These are phyloP conservation scores for Trichosurus vulpecula DNA, from an alignment of 2,797 vertebrate genomes.

Conservation along the genomic window DNA sequence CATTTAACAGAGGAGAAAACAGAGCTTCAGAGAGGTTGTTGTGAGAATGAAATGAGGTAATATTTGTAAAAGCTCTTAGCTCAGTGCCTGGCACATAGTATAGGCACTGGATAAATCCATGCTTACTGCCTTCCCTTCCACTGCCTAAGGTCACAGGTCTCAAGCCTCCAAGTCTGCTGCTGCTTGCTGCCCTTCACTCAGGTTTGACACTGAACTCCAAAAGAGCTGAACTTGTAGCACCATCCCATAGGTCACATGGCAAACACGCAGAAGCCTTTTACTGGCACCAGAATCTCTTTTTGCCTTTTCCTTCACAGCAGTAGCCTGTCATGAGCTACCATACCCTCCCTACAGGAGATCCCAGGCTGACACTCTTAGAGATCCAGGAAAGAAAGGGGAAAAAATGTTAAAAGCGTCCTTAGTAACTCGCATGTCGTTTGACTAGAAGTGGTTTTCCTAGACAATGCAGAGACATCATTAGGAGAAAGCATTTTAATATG, in stretches of 20 bases:
- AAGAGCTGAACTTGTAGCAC: neutral
- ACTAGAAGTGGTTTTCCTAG: constrained; percentile 21
- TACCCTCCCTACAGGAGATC: constrained; percentile 54
- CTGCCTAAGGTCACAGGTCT: neutral
- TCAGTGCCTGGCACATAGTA: neutral
- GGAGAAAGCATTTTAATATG: neutral
- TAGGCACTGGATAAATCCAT: neutral
- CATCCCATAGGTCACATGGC: neutral
- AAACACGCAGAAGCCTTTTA: neutral
- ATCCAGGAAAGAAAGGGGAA: constrained; percentile 41
- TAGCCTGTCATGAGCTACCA: constrained; percentile 42
- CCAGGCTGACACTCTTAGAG: constrained; percentile 47
- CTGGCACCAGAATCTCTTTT: neutral
- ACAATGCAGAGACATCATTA: constrained; percentile 21
- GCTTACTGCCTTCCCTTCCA: neutral
- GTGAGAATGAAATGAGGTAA: neutral
- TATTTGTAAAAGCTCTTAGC: neutral
- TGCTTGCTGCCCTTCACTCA: neutral
- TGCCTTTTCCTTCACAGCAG: constrained; percentile 56
- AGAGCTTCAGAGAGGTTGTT: neutral
- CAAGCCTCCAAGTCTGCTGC: neutral
- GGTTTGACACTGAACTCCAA: neutral
- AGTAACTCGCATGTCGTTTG: neutral
- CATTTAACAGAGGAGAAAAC: neutral
- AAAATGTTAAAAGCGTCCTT: constrained; percentile 17